Conservation (phyloP, 2,113 vertebrate species). For the Carlito syrichta region DNA sequence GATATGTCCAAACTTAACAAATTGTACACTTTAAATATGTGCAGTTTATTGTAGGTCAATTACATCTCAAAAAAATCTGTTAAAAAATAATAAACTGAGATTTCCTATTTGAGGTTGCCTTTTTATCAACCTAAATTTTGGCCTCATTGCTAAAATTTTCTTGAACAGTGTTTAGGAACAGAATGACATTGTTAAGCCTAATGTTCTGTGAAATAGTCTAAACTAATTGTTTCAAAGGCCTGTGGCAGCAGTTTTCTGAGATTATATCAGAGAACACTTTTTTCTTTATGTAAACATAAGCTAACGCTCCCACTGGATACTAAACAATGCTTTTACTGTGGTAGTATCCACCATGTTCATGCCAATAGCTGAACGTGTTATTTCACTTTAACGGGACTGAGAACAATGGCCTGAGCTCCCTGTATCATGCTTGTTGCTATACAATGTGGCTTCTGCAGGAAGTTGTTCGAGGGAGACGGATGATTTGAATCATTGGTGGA, state of each 20-base stretch:
- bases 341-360: neutral
- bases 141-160: constrained; percentile 55
- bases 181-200: constrained; percentile 70
- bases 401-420: neutral
- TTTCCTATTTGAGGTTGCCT: constrained; percentile 18
- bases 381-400: neutral
- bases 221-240: constrained; percentile 72
- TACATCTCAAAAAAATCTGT: constrained; percentile 14
- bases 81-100: constrained; percentile 29
- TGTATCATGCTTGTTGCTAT: neutral
- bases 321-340: neutral
- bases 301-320: constrained; percentile 30
- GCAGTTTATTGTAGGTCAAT: constrained; percentile 4
- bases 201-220: constrained; percentile 73
- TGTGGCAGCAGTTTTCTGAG: constrained; percentile 71
- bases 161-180: constrained; percentile 63
- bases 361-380: neutral
- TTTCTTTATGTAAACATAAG: constrained; percentile 49
- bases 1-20: neutral
- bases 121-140: constrained; percentile 60
- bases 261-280: constrained; percentile 55
- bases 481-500: neutral
- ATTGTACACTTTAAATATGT: constrained; percentile 9
- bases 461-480: neutral
- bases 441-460: neutral